These are phyloP conservation scores for Operophtera brumata DNA, from an alignment of 2,888 invertebrate genomes.

Conservation along the genomic window DNA sequence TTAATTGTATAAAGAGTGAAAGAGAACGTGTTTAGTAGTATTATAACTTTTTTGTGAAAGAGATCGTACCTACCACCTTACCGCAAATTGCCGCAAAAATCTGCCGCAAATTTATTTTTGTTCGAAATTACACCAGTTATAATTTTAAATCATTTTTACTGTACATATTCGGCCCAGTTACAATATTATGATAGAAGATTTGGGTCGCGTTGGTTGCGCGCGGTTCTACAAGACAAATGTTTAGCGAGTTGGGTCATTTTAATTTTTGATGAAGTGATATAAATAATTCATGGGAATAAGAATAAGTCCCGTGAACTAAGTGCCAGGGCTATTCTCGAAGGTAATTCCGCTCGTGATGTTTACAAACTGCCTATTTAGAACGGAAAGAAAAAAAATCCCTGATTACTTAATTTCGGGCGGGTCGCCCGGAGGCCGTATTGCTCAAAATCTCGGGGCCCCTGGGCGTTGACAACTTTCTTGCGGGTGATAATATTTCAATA, in stretches of 20 bases:
- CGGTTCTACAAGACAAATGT: conserved; percentile 28
- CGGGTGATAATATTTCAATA: conserved; percentile 36
- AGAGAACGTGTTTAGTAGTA: too few species aligned
- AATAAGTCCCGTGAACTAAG: conserved; percentile 23
- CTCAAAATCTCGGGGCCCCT: conserved; percentile 30
- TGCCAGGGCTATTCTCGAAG: conserved; percentile 22
- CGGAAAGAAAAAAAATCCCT: conserved; percentile 31
- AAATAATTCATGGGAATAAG: conserved; percentile 38
- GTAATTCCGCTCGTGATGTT: conserved; percentile 34
- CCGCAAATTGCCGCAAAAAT: too few species aligned
- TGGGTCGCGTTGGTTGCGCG: too few species aligned
- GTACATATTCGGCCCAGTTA: too few species aligned
- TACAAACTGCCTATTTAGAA: conserved; percentile 35
- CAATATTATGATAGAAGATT: too few species aligned
- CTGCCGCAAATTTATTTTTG: too few species aligned
- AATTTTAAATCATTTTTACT: too few species aligned
- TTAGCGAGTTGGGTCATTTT: conserved; percentile 30
- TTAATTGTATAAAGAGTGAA: too few species aligned
- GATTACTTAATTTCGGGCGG: conserved; percentile 48
- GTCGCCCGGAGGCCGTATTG: too few species aligned
- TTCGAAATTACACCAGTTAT: too few species aligned
- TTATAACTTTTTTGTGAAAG: too few species aligned
- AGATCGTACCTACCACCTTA: too few species aligned
- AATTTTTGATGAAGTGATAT: conserved; percentile 36
- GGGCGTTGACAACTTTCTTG: conserved; percentile 38